These are phyloP conservation scores for Podarcis siculus DNA, from an alignment of 2,797 vertebrate species.

Conservation along the genomic window DNA sequence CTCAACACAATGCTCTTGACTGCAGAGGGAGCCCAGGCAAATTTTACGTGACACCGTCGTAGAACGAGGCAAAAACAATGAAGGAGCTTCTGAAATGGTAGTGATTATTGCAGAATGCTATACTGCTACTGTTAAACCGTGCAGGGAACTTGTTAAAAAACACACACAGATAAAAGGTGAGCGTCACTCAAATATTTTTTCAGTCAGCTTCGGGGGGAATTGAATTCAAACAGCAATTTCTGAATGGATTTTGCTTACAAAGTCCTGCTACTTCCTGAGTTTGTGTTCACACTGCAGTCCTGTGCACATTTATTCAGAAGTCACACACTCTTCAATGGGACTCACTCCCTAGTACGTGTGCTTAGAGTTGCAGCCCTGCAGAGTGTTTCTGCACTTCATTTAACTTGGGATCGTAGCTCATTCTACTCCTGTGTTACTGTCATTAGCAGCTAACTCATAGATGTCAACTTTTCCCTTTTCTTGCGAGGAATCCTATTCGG, in stretches of 20 bases:
- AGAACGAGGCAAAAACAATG: conserved; percentile 27
- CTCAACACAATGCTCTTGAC: conserved; percentile 6
- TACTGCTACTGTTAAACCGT: neutral
- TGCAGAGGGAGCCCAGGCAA: conserved; percentile 28
- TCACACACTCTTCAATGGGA: neutral
- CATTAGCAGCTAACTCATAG: neutral
- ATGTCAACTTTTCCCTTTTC: too few relatives aligned
- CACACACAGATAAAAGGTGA: neutral
- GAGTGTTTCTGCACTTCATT: neutral
- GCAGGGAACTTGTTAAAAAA: neutral
- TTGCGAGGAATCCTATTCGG: too few relatives aligned
- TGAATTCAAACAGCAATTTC: neutral
- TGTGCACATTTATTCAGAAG: neutral
- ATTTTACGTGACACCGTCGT: conserved; percentile 9
- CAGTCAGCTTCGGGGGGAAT: neutral
- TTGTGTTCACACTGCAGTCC: neutral
- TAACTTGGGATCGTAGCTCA: neutral
- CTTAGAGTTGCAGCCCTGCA: neutral
- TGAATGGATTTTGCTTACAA: conserved; percentile 5
- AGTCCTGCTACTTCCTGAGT: neutral
- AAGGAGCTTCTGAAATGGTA: neutral
- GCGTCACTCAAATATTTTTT: neutral
- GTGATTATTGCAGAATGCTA: neutral
- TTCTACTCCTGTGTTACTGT: neutral
- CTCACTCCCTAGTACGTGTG: neutral